Conservation (phyloP, 2,113 vertebrate species). For the Platysternon megacephalum region DNA sequence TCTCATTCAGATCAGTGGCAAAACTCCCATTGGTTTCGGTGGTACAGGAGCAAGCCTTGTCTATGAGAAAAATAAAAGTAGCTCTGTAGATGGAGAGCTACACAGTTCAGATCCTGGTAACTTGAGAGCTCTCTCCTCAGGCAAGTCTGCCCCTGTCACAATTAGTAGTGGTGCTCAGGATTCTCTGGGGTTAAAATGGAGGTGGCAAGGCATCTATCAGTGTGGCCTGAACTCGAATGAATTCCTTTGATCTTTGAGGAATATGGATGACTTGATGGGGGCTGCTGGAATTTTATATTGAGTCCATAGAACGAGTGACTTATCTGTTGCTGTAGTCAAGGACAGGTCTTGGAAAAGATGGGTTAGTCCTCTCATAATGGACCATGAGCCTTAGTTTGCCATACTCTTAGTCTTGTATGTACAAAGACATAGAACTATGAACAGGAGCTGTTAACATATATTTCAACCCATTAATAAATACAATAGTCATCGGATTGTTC, state of each 20-base stretch:
- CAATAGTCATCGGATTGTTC: background rate
- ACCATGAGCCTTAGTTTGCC: background rate
- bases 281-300: background rate
- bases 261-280: slow-evolving; percentile 21
- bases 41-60: slow-evolving; percentile 40
- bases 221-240: slow-evolving; percentile 42
- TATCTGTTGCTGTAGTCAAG: background rate
- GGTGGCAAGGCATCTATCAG: slow-evolving; percentile 52
- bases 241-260: slow-evolving; percentile 45
- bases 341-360: slow-evolving; percentile 9
- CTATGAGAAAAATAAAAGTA: slow-evolving; percentile 56
- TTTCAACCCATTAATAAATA: rapidly evolving
- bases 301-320: slow-evolving; percentile 11
- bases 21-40: slow-evolving; percentile 43
- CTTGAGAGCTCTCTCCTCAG: slow-evolving; percentile 40
- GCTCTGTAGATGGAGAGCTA: slow-evolving; percentile 53
- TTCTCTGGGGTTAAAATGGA: slow-evolving; percentile 64
- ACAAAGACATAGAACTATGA: background rate
- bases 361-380: background rate
- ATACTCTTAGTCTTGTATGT: background rate
- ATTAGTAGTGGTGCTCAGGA: slow-evolving; percentile 48
- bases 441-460: background rate
- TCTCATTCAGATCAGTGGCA: slow-evolving; percentile 47
- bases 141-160: slow-evolving; percentile 54
- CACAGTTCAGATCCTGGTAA: slow-evolving; percentile 44